A percentile compares a stretch with the other conserved stretches of the same genome.
Evolutionary conservation across 1,140 invertebrate genomes (phyloP).

Genomic region (Lasaia peninsularis): DNA sequence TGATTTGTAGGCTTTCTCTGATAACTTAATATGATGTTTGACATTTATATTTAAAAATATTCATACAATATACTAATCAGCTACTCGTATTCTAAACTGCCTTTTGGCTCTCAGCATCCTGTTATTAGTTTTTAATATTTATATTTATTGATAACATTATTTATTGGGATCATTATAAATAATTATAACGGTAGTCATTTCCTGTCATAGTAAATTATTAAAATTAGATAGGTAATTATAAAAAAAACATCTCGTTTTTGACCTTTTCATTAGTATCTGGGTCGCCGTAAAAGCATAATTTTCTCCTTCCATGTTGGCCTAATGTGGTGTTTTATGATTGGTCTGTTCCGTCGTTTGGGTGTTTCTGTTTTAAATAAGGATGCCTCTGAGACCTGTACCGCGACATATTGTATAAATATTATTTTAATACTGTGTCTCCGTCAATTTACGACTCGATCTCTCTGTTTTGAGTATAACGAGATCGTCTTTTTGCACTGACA

Average conservation of each 20-base stretch:
- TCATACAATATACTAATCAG: neutral
- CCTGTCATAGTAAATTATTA: slow-evolving; percentile 2
- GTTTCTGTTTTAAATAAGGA: too few relatives aligned
- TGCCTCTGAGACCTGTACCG: neutral
- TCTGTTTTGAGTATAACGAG: too few relatives aligned
- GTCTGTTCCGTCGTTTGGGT: too few relatives aligned
- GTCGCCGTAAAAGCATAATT: neutral
- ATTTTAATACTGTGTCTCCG: too few relatives aligned
- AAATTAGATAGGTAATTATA: slow-evolving; percentile 3
- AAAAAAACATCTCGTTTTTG: neutral
- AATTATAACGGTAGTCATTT: slow-evolving; percentile 4
- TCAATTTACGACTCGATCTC: too few relatives aligned
- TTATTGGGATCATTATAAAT: neutral
- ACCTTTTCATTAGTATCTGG: neutral
- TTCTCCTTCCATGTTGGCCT: neutral
- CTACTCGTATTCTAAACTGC: neutral
- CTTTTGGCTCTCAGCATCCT: slow-evolving; percentile 1
- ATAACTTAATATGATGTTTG: too few relatives aligned
- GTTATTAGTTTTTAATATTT: slow-evolving; percentile 2
- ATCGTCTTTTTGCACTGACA: too few relatives aligned
- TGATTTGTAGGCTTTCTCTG: too few relatives aligned
- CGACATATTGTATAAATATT: too few relatives aligned
- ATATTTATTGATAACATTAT: slow-evolving; percentile 1
- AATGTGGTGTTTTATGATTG: neutral
- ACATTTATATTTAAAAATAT: neutral